These are phyloP conservation scores for Macrocentrus cingulum DNA, from an alignment of 1,140 invertebrate genomes.

Conservation along the genomic window DNA sequence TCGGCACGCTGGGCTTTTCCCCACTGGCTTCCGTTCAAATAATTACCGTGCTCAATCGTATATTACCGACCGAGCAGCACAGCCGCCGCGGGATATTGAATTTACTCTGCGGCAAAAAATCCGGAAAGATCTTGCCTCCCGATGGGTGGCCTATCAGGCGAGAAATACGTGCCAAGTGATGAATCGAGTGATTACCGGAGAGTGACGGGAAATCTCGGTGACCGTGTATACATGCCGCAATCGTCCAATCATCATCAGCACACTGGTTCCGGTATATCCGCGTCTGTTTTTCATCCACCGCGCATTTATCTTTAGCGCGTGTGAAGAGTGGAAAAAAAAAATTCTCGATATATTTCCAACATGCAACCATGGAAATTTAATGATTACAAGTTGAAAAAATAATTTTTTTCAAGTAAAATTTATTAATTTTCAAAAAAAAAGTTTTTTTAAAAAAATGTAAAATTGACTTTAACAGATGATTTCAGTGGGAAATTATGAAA, in stretches of 20 bases:
- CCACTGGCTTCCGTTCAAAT: constrained; percentile 19
- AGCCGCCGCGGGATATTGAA: constrained; percentile 27
- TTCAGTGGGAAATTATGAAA: no score
- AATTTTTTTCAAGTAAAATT: no score
- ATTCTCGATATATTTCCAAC: constrained; percentile 2
- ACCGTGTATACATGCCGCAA: constrained; percentile 31
- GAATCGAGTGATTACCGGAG: constrained; percentile 49
- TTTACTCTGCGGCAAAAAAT: constrained; percentile 11
- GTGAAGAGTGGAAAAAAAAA: constrained; percentile 5
- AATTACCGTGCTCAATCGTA: constrained; percentile 22
- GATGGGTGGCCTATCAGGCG: constrained; percentile 42
- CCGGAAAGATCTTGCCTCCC: constrained; percentile 22
- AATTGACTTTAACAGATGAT: no score
- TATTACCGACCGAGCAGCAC: constrained; percentile 15
- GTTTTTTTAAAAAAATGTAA: no score
- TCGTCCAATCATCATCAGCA: constrained; percentile 46
- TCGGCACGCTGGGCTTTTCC: neutral
- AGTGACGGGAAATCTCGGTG: constrained; percentile 24
- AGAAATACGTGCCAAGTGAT: constrained; percentile 42
- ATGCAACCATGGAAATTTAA: neutral
- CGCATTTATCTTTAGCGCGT: constrained; percentile 33
- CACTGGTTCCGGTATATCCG: constrained; percentile 26
- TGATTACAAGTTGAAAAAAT: no score
- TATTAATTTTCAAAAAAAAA: no score
- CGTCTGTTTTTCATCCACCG: constrained; percentile 1